Evolutionary conservation across 2,113 vertebrate genomes (phyloP), one percentile per base, ranked within the genome.

Genomic region (Rhegmatorhina hoffmannsi): DNA sequence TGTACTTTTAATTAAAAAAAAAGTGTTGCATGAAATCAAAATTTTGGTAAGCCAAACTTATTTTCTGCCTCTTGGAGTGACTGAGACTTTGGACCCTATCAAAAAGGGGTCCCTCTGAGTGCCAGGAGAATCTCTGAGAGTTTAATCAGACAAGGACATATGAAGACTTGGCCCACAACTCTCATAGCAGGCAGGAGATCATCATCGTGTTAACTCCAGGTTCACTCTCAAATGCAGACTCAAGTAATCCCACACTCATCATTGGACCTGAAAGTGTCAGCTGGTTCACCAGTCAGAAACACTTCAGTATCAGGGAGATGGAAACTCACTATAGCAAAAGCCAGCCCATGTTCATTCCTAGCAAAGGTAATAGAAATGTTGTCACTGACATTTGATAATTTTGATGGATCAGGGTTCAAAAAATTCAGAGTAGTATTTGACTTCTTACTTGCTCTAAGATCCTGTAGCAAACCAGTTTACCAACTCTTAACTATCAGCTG

Each of bases 211-310:
- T 44, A 87, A 72, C 44, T 50, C 24, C 14, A 72, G 44, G 17
- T 20, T 94, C 11, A 33, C 24, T 43, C 49, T 64, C 68, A 80
- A 33, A 68, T 20, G 25, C 67, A 26, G 20, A 17, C 6, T n/a
- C 0, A 0, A 18, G 12, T 38, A 43, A 47, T 40, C n/a, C 31
- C 46, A 43, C 26, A 8, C 6, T 86, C 38, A 10, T 18, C 33
- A 28, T n/a, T 52, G 46, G 28, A 38, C 40, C 40, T 66, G 46
- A 75, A 78, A 78, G 19, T 20, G 6, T 17, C 36, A 81, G 26
- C 4, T 72, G 25, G 8, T 26, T 66, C 46, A 78, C 15, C 46
- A 67, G 34, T 15, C 19, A 55, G 55, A 58, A 80, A 80, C 77
- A 31, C 5, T 43, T 50, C 52, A 34, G 9, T 49, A 43, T 34